Base-by-base conservation (phyloP, 2,888 invertebrate species). In the Chrysolina haemoptera region DNA sequence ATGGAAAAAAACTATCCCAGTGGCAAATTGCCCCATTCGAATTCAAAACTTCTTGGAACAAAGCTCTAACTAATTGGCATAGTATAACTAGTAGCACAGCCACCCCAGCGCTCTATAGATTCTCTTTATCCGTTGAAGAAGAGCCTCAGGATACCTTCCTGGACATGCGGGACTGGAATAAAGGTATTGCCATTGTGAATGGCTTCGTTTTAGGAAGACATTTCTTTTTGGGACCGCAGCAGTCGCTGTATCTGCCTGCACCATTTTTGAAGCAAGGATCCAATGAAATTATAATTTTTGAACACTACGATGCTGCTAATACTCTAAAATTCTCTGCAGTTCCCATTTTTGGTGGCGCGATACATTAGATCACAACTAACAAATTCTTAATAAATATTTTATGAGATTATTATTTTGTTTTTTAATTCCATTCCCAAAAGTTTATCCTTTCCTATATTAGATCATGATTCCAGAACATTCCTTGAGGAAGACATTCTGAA, bases 131-230 rank as follows among this genome's bases (percentile, higher is more conserved):
- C 0, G 80, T 89, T 0, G 53, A 70, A 0, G 88, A 88, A n/a
- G 90, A 93, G 0, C 85, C 89, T 53, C 63, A 63, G 11, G 96
- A 97, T 84, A 96, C 96, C 0, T 97, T 92, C 84, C 83, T 97
- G 14, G 93, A 94, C 82, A 92, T 95, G 80, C 89, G 90, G 62
- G 92, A 92, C 18, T 98, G 97, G 97, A 92, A 91, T 71, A 97
- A 96, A 90, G 97, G 97, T 1, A 91, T 94, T 74, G 92, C 94
- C 0, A 94, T 95, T 87, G 88, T 97, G 1, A 98, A 98, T 85
- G 95, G 94, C 0, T 92, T 94, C 84, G 96, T 96, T 85, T 89
- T 98, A 35, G 97, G 97, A 0, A 90, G 97, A 59, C 96, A 97
- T 87, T 92, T 93, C 0, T 84, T 90, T 0, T 89, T 91, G 27